Base-by-base conservation (phyloP, 2,113 vertebrate species). In the Odobenus rosmarus region DNA sequence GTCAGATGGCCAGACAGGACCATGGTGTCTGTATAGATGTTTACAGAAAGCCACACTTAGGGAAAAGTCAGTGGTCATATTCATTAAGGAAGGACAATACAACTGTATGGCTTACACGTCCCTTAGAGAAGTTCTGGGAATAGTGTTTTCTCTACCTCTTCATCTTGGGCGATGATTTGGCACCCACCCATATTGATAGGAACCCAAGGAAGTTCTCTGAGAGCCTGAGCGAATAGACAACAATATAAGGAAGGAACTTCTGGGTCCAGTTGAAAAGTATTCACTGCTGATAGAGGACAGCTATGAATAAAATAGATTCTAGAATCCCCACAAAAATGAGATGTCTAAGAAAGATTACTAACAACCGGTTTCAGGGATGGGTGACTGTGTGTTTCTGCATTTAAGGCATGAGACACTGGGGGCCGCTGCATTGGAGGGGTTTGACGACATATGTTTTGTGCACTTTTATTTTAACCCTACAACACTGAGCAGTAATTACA, bases 1-100 rank as follows among this genome's bases (percentile, higher is more conserved):
- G 4, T 77, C 49, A n/a, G 12, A 12, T 3, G 53, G 36, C 12
- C 59, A 67, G 53, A 9, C 15, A 26, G 36, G 77, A 85, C 51
- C 13, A 24, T 8, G 28, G 18, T 2, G 0, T 33, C 72, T 24
- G 28, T 0, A 1, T 10, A 1, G 28, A 31, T 24, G 74, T 80
- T 92, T 11, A 15, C 0, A 62, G 67, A 46, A 61, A 93, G 51
- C 23, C 6, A 2, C 1, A 3, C 21, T 14, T 4, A 15, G 81
- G 61, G 59, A 46, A 2, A 46, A n/a, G 57, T 18, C 8, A 1
- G 16, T 1, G 36, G 53, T 36, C 46, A 64, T n/a, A 24, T 1
- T 28, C 4, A 1, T 2, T 18, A n/a, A 74, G 6, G 28, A 77
- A 6, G 15, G 28, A 23, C 10, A 4, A 28, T 14, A 36, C 1